Percentiles rank a stretch among this genome's conserved stretches.
These are phyloP conservation scores for Aurelia sp. DNA, from an alignment of 30 jellyfish, hydroid and myxozoan genomes.

Conservation along the genomic window DNA sequence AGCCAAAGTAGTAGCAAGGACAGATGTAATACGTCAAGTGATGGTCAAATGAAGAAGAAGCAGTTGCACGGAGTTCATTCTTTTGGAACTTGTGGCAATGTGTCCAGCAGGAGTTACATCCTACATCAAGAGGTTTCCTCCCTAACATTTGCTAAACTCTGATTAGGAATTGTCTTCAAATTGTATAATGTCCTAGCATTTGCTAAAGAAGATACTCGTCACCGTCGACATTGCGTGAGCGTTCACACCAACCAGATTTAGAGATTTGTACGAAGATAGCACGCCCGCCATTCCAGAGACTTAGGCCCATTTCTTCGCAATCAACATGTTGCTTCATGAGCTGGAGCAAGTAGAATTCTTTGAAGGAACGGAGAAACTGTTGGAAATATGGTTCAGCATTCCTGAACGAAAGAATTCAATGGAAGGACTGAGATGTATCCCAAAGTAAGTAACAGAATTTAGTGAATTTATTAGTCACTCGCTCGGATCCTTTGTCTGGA, in stretches of 20 bases:
- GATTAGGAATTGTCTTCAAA: constrained; percentile 45
- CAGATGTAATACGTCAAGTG: too few relatives aligned
- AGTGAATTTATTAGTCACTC: too few relatives aligned
- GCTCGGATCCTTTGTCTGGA: too few relatives aligned
- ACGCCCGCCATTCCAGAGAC: constrained; percentile 43
- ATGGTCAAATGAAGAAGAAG: too few relatives aligned
- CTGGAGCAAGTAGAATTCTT: constrained; percentile 74
- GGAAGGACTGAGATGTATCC: constrained; percentile 77
- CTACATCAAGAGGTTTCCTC: constrained; percentile 86
- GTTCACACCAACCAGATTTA: neutral
- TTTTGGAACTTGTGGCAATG: constrained; percentile 23
- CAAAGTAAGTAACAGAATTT: constrained; percentile 51
- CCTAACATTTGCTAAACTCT: constrained; percentile 82
- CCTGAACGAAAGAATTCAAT: constrained; percentile 7
- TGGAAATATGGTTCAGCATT: constrained; percentile 84
- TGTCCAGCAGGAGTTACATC: constrained; percentile 41
- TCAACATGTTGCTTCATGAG: constrained; percentile 57
- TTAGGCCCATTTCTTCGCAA: constrained; percentile 7
- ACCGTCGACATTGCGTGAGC: constrained; percentile 17
- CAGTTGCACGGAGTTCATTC: neutral
- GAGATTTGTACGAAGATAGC: too few relatives aligned
- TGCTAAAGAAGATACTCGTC: constrained; percentile 40
- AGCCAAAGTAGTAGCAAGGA: too few relatives aligned
- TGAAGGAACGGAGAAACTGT: constrained; percentile 96
- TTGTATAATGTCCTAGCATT: constrained; percentile 85